Evolutionary conservation across 2,888 invertebrate species (phyloP).

Genomic region (Geotrupes spiniger): DNA sequence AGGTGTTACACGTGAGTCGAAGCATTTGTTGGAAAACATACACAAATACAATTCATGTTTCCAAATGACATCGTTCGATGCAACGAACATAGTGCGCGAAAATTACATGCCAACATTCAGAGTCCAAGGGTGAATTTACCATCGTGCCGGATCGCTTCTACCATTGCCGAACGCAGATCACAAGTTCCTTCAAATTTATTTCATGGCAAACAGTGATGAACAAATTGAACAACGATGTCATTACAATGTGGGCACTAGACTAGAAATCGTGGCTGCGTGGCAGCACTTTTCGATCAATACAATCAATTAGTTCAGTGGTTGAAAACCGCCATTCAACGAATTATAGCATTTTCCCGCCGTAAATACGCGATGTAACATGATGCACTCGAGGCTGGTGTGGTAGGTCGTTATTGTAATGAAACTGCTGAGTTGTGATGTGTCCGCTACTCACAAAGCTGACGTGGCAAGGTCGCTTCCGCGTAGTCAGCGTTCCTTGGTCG

Average conservation of each 20-base stretch:
- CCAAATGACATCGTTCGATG: slow-evolving; percentile 22
- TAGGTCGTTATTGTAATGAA: too few relatives aligned
- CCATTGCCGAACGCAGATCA: slow-evolving; percentile 9
- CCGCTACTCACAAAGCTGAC: too few relatives aligned
- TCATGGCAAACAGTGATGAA: slow-evolving; percentile 27
- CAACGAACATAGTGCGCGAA: slow-evolving; percentile 6
- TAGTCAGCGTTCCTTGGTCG: too few relatives aligned
- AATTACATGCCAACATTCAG: slow-evolving; percentile 17
- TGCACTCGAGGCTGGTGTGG: too few relatives aligned
- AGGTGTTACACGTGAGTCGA: background rate
- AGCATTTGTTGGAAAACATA: slow-evolving; percentile 11
- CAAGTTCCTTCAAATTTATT: slow-evolving; percentile 32
- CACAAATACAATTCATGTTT: slow-evolving; percentile 18
- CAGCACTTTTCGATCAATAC: slow-evolving; percentile 34
- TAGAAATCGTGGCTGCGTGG: slow-evolving; percentile 21
- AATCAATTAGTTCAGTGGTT: slow-evolving; percentile 38
- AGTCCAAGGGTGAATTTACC: slow-evolving; percentile 25
- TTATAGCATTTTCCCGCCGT: too few relatives aligned
- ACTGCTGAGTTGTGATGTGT: too few relatives aligned
- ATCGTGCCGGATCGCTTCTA: slow-evolving; percentile 7
- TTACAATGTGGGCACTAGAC: slow-evolving; percentile 10
- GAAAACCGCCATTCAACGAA: slow-evolving; percentile 36
- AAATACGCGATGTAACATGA: too few relatives aligned
- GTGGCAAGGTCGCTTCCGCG: too few relatives aligned
- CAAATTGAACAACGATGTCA: too few relatives aligned